Base-by-base conservation (phyloP, 2,888 invertebrate species). In the Drosophila buzzatii region DNA sequence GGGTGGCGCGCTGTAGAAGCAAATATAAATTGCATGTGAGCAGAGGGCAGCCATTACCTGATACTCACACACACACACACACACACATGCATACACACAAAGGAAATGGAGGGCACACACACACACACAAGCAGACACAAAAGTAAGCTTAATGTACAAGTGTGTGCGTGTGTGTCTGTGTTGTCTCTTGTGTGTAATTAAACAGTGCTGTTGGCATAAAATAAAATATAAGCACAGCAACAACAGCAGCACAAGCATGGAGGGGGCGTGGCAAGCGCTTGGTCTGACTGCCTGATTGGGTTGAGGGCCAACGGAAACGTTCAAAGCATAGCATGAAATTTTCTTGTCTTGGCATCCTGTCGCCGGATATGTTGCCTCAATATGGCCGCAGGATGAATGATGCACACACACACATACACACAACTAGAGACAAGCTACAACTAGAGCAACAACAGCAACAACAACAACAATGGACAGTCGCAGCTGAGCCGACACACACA, bases 351-450 rank as follows among this genome's bases (percentile, higher is more conserved):
- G 89, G 82, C 88, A 87, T 86, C 88, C 89, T 87, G 86, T 87
- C 89, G 88, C 86, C 86, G 89, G 86, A 87, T 87, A 87, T 87
- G 89, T 87, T 89, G 89, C 89, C 89, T 87, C 89, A 89, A 87
- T 85, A 85, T 87, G 86, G 86, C 89, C 86, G 86, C 88, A 89
- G 86, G 86, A 89, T 87, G 86, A 86, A 89, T 89, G 89, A 85
- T 89, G 85, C 89, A 76, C 79, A 68, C 75, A 65, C 31, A 37
- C 75, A 41, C 33, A 67, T n/a, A 65, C 51, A 63, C 23, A 73
- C 57, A 61, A 47, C 27, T 9, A 37, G 47, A 45, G 47, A 51
- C 53, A 61, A 44, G 72, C 72, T 61, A 76, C 71, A 73, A 47
- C 52, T 62, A 49, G 49, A 27, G 27, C 51, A 61, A 14, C 45